These are phyloP conservation scores for Chelon labrosus DNA, from an alignment of 2,797 vertebrate species.

Conservation along the genomic window DNA sequence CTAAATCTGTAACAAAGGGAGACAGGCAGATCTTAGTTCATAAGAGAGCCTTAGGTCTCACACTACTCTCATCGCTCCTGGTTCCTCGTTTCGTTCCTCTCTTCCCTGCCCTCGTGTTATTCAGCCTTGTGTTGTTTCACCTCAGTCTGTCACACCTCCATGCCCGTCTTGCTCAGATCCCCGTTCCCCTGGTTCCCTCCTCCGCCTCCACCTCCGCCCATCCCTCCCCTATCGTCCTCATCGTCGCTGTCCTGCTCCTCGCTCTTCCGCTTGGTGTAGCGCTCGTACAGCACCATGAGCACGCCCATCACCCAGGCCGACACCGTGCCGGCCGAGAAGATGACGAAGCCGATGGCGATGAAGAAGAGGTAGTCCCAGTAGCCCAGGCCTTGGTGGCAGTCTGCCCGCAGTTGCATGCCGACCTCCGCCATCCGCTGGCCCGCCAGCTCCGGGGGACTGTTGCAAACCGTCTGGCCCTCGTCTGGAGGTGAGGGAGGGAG, in stretches of 20 bases:
- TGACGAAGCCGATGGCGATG: constrained; percentile 92
- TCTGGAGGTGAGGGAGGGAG: constrained; percentile 71
- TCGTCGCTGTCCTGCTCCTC: constrained; percentile 85
- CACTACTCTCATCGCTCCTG: constrained; percentile 40
- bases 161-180: constrained; percentile 82
- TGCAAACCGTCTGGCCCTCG: constrained; percentile 85
- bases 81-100: constrained; percentile 19
- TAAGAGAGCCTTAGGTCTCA: constrained; percentile 58
- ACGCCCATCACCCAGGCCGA: constrained; percentile 93
- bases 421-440: constrained; percentile 87
- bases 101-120: constrained; percentile 1
- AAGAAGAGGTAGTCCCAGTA: constrained; percentile 94
- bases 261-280: constrained; percentile 82
- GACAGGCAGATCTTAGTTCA: constrained; percentile 61
- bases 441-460: constrained; percentile 80
- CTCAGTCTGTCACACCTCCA: constrained; percentile 82
- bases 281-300: constrained; percentile 90
- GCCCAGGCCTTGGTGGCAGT: constrained; percentile 91
- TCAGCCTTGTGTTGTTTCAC: background rate
- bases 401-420: constrained; percentile 88
- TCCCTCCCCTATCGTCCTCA: constrained; percentile 69
- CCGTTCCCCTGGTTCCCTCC: constrained; percentile 82
- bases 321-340: constrained; percentile 92
- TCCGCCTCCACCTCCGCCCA: constrained; percentile 50
- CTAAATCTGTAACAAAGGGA: constrained; percentile 57